Base-by-base conservation (phyloP, 2,888 invertebrate species). In the Lysandra coridon region DNA sequence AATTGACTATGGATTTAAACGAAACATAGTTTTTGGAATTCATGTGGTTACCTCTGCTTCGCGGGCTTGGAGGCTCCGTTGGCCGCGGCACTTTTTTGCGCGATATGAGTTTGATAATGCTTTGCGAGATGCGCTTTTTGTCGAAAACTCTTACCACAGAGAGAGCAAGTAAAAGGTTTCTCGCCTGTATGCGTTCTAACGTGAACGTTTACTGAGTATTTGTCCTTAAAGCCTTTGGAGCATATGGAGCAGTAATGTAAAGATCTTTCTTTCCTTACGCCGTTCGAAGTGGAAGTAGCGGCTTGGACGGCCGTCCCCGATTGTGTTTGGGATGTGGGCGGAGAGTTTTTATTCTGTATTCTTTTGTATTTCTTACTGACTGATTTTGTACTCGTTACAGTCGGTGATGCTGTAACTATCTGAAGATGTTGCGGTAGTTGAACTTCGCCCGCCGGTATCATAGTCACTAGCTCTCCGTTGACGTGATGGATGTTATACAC, bases 131-230 rank as follows among this genome's bases (percentile, higher is more conserved):
- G 98, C 0, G 98, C 98, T 88, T 98, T 98, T 90, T 98, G 98
- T 78, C 98, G 96, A 93, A 98, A 98, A 87, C 97, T 98, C 90
- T 98, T 98, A 82, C 98, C 98, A 90, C 99, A 99, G 80, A 99
- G 95, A 30, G 97, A 97, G 90, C 99, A 99, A 60, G 98, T 96
- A 91, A 99, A 99, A 0, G 99, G 99, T 88, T 99, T 99, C 91
- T 99, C 99, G 0, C 99, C 99, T 0, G 99, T 99, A 89, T 99
- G 99, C 44, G 99, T 99, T 85, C 99, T 96, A 84, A 99, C 98
- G 91, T 99, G 99, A 76, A 99, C 99, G 90, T 99, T 99, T 80
- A 99, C 98, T 81, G 99, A 98, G 95, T 99, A 99, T 90, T 98
- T 98, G 91, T 98, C 98, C 91, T 98, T 98, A 92, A 98, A 98